Percentiles rank a stretch among this genome's conserved stretches.
Conservation (phyloP, 2,797 vertebrate species). For the Pangasius djambal region DNA sequence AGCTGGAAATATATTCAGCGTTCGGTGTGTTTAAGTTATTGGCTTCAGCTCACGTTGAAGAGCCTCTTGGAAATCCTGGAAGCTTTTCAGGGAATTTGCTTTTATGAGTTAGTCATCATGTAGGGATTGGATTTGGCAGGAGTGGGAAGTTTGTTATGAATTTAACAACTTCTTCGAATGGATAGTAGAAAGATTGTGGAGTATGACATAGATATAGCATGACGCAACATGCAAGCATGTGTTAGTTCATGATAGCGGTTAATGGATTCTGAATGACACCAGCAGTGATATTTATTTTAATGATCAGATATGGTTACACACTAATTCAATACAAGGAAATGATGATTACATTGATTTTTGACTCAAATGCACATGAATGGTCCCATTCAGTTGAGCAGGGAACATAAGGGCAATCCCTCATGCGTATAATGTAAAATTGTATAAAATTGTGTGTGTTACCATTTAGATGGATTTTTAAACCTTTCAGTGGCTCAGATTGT, state of each 20-base stretch:
- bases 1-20: constrained; percentile 55
- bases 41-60: constrained; percentile 46
- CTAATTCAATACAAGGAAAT: constrained; percentile 12
- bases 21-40: constrained; percentile 44
- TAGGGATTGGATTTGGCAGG: not conserved
- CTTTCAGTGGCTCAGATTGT: not conserved
- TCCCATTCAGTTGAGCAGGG: not conserved
- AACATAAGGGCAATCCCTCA: constrained; percentile 1
- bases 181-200: not conserved
- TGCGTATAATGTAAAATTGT: not conserved
- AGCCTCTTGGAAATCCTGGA: constrained; percentile 46
- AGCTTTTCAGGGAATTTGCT: constrained; percentile 36
- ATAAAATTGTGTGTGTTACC: not conserved
- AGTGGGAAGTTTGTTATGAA: not conserved
- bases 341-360: constrained; percentile 56
- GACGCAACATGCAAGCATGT: constrained; percentile 18
- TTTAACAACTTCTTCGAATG: not conserved
- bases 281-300: constrained; percentile 28
- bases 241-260: constrained; percentile 2
- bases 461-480: not conserved
- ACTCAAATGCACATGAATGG: constrained; percentile 44
- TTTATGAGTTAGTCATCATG: constrained; percentile 26
- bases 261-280: constrained; percentile 35
- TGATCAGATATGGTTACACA: constrained; percentile 25
- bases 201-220: not conserved